Evolutionary conservation across 2,888 invertebrate genomes (phyloP).

Genomic region (Arge pagana): DNA sequence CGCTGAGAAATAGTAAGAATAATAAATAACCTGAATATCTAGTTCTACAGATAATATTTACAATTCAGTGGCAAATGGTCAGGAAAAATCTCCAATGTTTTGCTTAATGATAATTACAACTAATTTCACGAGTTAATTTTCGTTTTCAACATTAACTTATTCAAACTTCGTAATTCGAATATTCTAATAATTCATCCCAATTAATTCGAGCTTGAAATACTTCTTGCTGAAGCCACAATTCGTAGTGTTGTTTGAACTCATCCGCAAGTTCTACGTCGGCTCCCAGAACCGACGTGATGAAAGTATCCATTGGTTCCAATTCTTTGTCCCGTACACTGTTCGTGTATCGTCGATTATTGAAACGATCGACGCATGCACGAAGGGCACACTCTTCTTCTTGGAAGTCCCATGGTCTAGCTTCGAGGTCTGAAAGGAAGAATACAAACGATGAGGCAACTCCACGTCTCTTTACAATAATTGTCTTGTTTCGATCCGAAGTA

Average conservation of each 20-base stretch:
- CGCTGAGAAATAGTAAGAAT: no score
- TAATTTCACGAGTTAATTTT: no score
- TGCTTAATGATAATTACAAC: no score
- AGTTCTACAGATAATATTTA: no score
- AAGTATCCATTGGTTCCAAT: slow-evolving; percentile 75
- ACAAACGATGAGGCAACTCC: slow-evolving; percentile 20
- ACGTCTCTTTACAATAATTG: neutral
- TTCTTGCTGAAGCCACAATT: slow-evolving; percentile 94
- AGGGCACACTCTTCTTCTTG: slow-evolving; percentile 96
- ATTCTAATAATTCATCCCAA: slow-evolving; percentile 69
- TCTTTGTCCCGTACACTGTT: slow-evolving; percentile 62
- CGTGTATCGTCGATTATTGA: slow-evolving; percentile 88
- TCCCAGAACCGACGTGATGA: slow-evolving; percentile 81
- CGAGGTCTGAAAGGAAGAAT: slow-evolving; percentile 69
- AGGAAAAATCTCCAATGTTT: no score
- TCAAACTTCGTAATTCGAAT: slow-evolving; percentile 49
- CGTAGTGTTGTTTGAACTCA: slow-evolving; percentile 91
- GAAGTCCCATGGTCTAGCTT: slow-evolving; percentile 97
- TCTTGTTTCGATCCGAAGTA: neutral
- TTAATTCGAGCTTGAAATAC: slow-evolving; percentile 86
- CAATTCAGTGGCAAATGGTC: no score
- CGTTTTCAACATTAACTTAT: slow-evolving; percentile 1
- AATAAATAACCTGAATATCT: no score
- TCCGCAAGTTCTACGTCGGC: slow-evolving; percentile 82
- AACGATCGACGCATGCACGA: slow-evolving; percentile 91